These are phyloP conservation scores for Epinephelus fuscoguttatus DNA, from an alignment of 2,113 vertebrate genomes.

Conservation along the genomic window DNA sequence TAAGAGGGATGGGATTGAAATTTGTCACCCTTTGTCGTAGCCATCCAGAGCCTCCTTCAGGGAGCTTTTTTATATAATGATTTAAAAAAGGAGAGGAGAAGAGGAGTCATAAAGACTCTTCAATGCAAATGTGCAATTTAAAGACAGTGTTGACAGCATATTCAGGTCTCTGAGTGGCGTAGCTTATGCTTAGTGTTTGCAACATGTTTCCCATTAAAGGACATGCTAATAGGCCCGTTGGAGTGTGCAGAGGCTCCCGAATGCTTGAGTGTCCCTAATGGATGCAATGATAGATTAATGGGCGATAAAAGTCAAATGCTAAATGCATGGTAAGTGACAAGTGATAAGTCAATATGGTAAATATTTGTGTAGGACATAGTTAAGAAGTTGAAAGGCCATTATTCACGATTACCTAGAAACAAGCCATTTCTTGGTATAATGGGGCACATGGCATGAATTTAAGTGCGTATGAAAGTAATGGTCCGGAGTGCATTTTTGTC, in stretches of 20 bases:
- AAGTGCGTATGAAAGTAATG: constrained; percentile 51
- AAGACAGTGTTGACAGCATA: constrained; percentile 53
- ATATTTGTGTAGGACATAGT: constrained; percentile 74
- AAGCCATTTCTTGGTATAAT: constrained; percentile 55
- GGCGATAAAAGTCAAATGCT: constrained; percentile 76
- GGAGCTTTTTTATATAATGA: background rate
- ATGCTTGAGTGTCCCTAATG: constrained; percentile 77
- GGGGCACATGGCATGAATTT: constrained; percentile 50
- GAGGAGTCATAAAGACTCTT: constrained; percentile 16
- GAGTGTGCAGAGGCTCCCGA: constrained; percentile 63
- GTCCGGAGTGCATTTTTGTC: constrained; percentile 35
- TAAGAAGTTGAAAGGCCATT: constrained; percentile 73
- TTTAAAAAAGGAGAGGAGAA: constrained; percentile 12
- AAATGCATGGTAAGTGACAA: constrained; percentile 77
- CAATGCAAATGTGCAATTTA: constrained; percentile 57
- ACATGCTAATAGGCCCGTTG: constrained; percentile 69
- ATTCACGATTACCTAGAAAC: constrained; percentile 67
- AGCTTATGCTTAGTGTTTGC: constrained; percentile 54
- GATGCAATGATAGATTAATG: constrained; percentile 78
- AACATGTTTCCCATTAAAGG: constrained; percentile 68
- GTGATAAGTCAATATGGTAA: constrained; percentile 76
- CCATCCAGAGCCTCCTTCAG: constrained; percentile 45
- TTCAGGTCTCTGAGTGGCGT: constrained; percentile 37
- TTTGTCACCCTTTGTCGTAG: constrained; percentile 53
- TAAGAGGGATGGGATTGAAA: constrained; percentile 71